phyloP scores from a whole-genome alignment of 2,888 invertebrate species.

The Agonum fuliginosum region DNA sequence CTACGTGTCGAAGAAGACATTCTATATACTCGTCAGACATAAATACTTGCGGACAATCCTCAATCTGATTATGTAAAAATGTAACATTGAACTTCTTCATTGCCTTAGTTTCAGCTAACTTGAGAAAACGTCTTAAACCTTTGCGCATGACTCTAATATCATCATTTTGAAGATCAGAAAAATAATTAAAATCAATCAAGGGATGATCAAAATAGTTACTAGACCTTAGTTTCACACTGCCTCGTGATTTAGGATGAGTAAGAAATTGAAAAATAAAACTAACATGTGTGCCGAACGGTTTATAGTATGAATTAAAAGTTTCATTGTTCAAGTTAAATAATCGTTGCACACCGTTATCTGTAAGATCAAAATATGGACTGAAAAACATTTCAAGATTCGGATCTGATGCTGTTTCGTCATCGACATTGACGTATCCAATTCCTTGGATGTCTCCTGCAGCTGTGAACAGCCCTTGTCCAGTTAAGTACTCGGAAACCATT shows the following conservation, averaged over 20 bases:
- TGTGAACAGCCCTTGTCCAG: constrained; percentile 19
- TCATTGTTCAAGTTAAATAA: constrained; percentile 62
- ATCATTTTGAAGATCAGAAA: constrained; percentile 77
- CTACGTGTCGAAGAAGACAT: constrained; percentile 78
- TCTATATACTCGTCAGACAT: constrained; percentile 80
- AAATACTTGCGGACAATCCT: constrained; percentile 73
- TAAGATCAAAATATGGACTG: neutral
- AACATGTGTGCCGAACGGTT: neutral
- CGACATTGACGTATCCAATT: constrained; percentile 5
- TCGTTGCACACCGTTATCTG: neutral
- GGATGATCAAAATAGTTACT: constrained; percentile 83
- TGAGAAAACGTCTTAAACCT: constrained; percentile 70
- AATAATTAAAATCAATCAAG: constrained; percentile 85
- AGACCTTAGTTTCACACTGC: constrained; percentile 71
- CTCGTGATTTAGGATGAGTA: constrained; percentile 66
- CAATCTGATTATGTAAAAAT: constrained; percentile 66
- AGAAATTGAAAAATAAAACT: constrained; percentile 65
- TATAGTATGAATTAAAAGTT: neutral
- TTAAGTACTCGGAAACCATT: constrained; percentile 59
- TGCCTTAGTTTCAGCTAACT: neutral
- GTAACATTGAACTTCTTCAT: constrained; percentile 31
- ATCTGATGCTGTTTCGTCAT: neutral
- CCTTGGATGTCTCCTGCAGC: constrained; percentile 8
- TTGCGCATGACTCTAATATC: constrained; percentile 77
- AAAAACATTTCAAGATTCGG: constrained; percentile 30